Conservation (phyloP, 2,797 vertebrate species). For the Acipenser oxyrinchus region DNA sequence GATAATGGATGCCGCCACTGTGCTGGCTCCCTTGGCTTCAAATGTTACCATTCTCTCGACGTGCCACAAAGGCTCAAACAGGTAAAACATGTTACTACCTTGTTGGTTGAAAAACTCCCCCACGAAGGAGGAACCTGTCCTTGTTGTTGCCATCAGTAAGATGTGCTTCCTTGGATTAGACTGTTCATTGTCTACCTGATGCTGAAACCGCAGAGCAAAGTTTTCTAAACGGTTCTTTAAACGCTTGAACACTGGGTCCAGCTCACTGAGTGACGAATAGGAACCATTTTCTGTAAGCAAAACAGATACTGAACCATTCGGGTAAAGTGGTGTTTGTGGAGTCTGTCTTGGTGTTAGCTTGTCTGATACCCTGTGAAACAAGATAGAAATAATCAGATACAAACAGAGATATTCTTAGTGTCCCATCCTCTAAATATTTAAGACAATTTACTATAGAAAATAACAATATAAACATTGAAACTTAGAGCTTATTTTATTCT, state of each 20-base stretch:
- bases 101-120: conserved; percentile 98
- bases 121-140: conserved; percentile 91
- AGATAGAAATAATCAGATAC: conserved; percentile 16
- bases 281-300: conserved; percentile 59
- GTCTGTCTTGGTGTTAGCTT: conserved; percentile 73
- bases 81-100: conserved; percentile 82
- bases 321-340: conserved; percentile 57
- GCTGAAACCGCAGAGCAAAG: conserved; percentile 55
- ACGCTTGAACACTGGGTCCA: conserved; percentile 55
- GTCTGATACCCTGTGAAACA: conserved; percentile 75
- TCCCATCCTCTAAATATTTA: not conserved
- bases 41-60: conserved; percentile 80
- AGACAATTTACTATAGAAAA: too few species aligned
- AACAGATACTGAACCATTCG: conserved; percentile 46
- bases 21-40: conserved; percentile 70
- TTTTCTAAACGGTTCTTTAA: conserved; percentile 68
- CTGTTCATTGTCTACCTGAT: conserved; percentile 11
- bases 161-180: conserved; percentile 63
- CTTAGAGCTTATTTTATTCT: too few species aligned
- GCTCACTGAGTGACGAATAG: conserved; percentile 48
- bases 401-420: conserved; percentile 16
- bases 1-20: conserved; percentile 69
- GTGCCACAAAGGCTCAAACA: conserved; percentile 94
- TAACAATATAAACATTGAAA: too few species aligned
- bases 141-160: conserved; percentile 85